phyloP scores from a whole-genome alignment of 2,113 vertebrate species.

The Todiramphus chloris region DNA sequence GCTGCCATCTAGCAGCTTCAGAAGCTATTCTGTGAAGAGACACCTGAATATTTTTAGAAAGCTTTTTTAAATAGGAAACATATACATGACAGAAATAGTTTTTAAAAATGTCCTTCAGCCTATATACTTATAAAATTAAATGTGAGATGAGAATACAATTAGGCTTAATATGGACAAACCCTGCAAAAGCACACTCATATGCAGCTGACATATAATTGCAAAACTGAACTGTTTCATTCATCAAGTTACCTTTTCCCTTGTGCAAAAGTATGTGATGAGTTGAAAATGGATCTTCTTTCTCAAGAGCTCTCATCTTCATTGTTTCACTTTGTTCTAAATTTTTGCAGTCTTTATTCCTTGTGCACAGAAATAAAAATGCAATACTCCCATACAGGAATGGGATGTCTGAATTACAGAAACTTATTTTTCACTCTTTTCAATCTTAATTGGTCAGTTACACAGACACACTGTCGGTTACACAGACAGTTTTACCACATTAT shows the following conservation, averaged over 20 bases:
- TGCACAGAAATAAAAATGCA: neutral
- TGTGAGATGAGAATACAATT: neutral
- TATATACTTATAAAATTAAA: neutral
- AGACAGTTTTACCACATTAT: neutral
- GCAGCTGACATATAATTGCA: neutral
- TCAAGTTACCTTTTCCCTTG: rapidly evolving
- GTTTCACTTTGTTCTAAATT: neutral
- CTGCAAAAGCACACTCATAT: neutral
- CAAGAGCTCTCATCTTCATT: neutral
- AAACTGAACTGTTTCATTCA: neutral
- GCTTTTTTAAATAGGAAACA: neutral
- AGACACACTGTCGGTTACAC: neutral
- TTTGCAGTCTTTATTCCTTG: neutral
- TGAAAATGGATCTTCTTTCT: neutral
- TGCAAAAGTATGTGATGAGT: rapidly evolving
- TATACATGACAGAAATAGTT: neutral
- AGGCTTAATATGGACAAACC: neutral
- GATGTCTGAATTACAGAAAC: neutral
- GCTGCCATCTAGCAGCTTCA: slow-evolving; percentile 73
- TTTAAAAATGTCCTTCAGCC: neutral
- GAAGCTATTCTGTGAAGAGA: neutral
- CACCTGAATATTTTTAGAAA: neutral
- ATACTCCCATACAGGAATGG: neutral
- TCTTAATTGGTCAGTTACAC: neutral
- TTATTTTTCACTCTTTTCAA: neutral